phyloP scores from a whole-genome alignment of 1,140 invertebrate genomes.

The Drosophila littoralis region DNA sequence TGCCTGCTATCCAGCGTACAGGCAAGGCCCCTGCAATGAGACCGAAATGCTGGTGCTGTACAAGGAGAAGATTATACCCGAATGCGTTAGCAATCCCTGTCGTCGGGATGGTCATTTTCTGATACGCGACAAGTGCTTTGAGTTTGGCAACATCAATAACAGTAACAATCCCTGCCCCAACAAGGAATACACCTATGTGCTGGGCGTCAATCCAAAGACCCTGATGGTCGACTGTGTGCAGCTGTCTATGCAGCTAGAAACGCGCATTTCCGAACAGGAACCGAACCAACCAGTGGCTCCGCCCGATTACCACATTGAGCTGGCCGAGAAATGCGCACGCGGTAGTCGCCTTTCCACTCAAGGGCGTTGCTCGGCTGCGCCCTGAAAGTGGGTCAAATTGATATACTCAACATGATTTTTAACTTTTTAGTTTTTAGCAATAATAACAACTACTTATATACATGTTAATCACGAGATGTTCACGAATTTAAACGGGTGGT shows the following conservation, averaged over 20 bases:
- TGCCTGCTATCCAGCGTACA: constrained; percentile 87
- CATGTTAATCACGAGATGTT: neutral
- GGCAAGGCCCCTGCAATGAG: constrained; percentile 86
- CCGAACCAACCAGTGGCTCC: constrained; percentile 26
- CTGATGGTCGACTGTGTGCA: constrained; percentile 84
- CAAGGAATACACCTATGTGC: constrained; percentile 74
- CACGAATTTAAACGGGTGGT: constrained; percentile 19
- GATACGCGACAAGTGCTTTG: constrained; percentile 85
- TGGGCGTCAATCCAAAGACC: constrained; percentile 85
- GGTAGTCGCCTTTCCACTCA: constrained; percentile 59
- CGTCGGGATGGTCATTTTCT: constrained; percentile 84
- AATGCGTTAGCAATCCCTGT: constrained; percentile 87
- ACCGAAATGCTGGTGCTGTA: constrained; percentile 86
- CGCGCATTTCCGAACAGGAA: constrained; percentile 59
- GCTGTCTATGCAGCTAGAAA: constrained; percentile 66
- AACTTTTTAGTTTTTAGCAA: constrained; percentile 21
- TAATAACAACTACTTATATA: constrained; percentile 43
- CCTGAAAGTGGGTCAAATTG: constrained; percentile 1
- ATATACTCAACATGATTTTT: constrained; percentile 13
- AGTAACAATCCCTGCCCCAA: constrained; percentile 79
- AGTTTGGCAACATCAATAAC: constrained; percentile 75
- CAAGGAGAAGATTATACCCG: constrained; percentile 85
- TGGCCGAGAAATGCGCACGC: constrained; percentile 67
- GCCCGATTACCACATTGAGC: constrained; percentile 61
- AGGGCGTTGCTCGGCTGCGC: constrained; percentile 33